Evolutionary conservation across 2,113 vertebrate species (phyloP), one percentile per base, ranked within the genome.

Genomic region (Hydrochoerus hydrochaeris): DNA sequence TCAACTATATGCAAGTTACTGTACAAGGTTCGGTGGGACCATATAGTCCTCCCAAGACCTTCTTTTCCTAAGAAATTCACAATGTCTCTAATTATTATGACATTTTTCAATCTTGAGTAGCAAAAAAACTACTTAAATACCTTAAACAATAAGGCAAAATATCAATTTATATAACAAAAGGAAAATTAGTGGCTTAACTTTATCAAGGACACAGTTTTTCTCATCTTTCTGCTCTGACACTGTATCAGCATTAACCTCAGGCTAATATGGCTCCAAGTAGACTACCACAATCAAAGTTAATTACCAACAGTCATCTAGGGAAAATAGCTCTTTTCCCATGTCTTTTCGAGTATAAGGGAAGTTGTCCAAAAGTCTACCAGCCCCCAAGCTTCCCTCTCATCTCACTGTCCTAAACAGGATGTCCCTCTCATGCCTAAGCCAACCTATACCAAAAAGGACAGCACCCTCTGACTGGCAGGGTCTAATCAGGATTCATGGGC

Each of bases 71-170:
- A 91, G 58, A 8, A 90, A 90, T 5, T 1, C 81, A 92, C 28
- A 71, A 44, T 91, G 73, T 67, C 49, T 86, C 49, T 80, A 88
- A 6, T 38, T 73, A 81, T 19, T 88, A 88, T 26, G 52, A 57
- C 87, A 38, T 89, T 83, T 95, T 96, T 19, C 38, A 58, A 63
- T 92, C 10, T 89, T 58, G 44, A 49, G 16, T 87, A 91, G 14
- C 73, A 38, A 89, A 90, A 52, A 17, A 63, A 75, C 30, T 17
- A 88, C 46, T n/a, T n/a, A 24, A 90, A 6, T 71, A 57, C 10
- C 35, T 82, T 90, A 62, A 88, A 95, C 22, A 71, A 75, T 92
- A 94, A 88, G 44, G 65, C 71, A 92, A 90, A 94, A 11, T 89
- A 81, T 28, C 49, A 77, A 62, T 24, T 94, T 89, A 63, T 20